Percentiles rank a stretch among this genome's conserved stretches.
phyloP scores from a whole-genome alignment of 2,113 vertebrate genomes.

The Sapayoa aenigma region DNA sequence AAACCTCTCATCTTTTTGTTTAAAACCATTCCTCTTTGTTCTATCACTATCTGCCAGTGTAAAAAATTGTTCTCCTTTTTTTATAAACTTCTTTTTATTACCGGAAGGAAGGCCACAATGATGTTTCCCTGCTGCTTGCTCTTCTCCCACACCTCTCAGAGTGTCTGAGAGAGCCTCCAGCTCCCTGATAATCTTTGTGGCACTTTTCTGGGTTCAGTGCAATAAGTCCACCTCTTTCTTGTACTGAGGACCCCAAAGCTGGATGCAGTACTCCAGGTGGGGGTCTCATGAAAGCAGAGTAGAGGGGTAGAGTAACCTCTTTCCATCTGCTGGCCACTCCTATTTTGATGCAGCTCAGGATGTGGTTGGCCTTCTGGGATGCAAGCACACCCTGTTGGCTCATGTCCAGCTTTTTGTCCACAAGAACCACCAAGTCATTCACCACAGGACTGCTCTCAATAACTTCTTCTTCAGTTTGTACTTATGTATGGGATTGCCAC shows the following conservation, averaged over 20 bases:
- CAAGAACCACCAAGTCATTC: not conserved
- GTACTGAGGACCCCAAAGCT: rapidly evolving
- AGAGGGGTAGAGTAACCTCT: not conserved
- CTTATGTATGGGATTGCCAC: not conserved
- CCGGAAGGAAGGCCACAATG: not conserved
- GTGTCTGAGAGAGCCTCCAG: not conserved
- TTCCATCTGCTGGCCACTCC: not conserved
- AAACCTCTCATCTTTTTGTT: too few relatives aligned
- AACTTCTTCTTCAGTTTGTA: not conserved
- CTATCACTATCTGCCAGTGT: not conserved
- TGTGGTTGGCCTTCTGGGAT: not conserved
- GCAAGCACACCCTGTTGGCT: not conserved
- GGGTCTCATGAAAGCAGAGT: not conserved
- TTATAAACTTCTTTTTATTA: not conserved
- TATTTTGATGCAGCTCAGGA: not conserved
- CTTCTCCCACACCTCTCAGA: not conserved
- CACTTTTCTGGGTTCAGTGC: not conserved
- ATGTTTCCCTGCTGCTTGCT: rapidly evolving
- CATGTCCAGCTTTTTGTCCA: not conserved
- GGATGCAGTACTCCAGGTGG: not conserved
- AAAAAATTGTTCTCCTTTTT: not conserved
- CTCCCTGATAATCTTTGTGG: not conserved
- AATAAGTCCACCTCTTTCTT: not conserved
- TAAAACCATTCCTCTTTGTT: not conserved
- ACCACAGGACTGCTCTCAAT: not conserved